Evolutionary conservation across 2,113 vertebrate species (phyloP), one percentile per base, ranked within the genome.

Genomic region (Sander lucioperca): DNA sequence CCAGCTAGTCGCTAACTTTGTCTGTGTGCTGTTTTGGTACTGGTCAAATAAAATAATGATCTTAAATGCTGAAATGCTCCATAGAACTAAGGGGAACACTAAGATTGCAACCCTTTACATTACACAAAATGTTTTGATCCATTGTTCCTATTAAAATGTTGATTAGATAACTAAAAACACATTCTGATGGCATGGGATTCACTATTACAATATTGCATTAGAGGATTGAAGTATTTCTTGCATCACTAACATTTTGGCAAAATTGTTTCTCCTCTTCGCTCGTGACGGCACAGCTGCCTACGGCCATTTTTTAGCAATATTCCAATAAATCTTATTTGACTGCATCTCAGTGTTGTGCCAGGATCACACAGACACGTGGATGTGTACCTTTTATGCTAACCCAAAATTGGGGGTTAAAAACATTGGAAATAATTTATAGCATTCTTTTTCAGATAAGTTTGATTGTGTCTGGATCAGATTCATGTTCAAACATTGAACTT

Each of bases 161-260:
- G n/a, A n/a, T n/a, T n/a, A n/a, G n/a, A n/a, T n/a, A n/a, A n/a
- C n/a, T n/a, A n/a, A n/a, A n/a, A n/a, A n/a, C 6, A 30, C 19
- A 58, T 36, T 50, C 0, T 14, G 19, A 54, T 9, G 1, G 51
- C 25, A 61, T 7, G 3, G 25, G 6, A 14, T 67, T 51, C 27
- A 30, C 15, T 77, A 77, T 30, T 47, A 48, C 48, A 36, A 65
- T 66, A 30, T 19, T 77, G 27, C 21, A 19, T 33, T 6, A 43
- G 8, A 50, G 16, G 48, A 25, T 70, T 65, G 0, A 57, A 27
- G 16, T 19, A 18, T 56, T 56, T 54, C 45, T 64, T 71, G 39
- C 50, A 10, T 47, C 18, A 74, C 43, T 23, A 5, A 56, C 47
- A 14, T 54, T 72, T 67, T 81, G 59, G 39, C 39, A 57, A 33